Conservation (phyloP, 2,888 invertebrate genomes). For the Neoascia interrupta region DNA sequence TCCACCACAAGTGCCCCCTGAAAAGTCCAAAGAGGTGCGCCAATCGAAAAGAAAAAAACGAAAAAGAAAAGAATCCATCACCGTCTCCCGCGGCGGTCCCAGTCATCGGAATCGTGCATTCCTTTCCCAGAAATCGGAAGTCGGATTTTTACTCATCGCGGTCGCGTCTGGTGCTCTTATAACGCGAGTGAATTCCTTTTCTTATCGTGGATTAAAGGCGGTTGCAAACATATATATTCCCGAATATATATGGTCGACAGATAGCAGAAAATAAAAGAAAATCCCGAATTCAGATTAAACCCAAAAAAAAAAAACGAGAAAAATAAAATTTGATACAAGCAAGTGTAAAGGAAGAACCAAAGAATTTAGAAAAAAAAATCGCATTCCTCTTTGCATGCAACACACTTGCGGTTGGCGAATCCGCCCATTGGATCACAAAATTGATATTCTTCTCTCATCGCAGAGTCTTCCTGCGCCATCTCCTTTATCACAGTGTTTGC, state of each 20-base stretch:
- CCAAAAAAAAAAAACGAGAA: conserved; percentile 4
- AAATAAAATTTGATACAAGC: conserved; percentile 11
- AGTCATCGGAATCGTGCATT: conserved; percentile 47
- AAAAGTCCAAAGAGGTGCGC: conserved; percentile 52
- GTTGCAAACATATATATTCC: conserved; percentile 1
- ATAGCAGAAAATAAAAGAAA: conserved; percentile 10
- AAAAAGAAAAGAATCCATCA: conserved; percentile 23
- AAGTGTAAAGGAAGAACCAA: conserved; percentile 27
- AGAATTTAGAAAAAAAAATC: conserved; percentile 29
- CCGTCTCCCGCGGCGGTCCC: conserved; percentile 63
- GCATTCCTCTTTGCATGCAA: conserved; percentile 67
- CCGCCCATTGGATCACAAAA: conserved; percentile 67
- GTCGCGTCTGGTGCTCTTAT: neutral
- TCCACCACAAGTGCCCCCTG: conserved; percentile 52
- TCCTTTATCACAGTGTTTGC: conserved; percentile 62
- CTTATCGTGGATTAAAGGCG: conserved; percentile 12
- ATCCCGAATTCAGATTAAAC: conserved; percentile 13
- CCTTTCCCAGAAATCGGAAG: conserved; percentile 52
- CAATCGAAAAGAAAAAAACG: conserved; percentile 10
- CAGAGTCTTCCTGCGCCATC: conserved; percentile 62
- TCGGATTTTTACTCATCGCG: conserved; percentile 31
- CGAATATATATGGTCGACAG: neutral
- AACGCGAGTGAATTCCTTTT: conserved; percentile 7
- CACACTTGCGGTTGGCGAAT: conserved; percentile 66
- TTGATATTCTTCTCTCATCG: conserved; percentile 63